Base-by-base conservation (phyloP, 2,113 vertebrate genomes). In the Phylloscopus trochiloides region DNA sequence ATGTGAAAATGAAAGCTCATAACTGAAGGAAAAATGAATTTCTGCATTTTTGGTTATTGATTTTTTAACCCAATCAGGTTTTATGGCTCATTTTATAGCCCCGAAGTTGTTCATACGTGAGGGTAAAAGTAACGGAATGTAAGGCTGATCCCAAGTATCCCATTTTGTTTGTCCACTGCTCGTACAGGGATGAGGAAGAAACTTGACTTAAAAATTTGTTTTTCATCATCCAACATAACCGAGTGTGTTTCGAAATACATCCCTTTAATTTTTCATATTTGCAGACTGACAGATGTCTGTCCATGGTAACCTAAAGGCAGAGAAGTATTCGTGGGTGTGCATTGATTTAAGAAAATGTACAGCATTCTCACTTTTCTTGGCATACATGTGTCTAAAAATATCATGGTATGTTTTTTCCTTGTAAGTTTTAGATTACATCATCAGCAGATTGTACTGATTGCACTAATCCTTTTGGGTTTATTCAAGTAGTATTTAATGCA, bases 1-100 rank as follows among this genome's bases (percentile, higher is more conserved):
- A 4, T 3, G 2, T 7, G 9, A n/a, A 76, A 77, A 74, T 2
- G 8, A 34, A 74, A 47, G 8, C 14, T 34, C 7, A 0, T 16
- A n/a, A 32, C 1, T 14, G 26, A 90, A 76, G 21, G 5, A 45
- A 62, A 57, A 43, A 16, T 25, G 0, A 9, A 68, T 55, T 72
- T 28, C 8, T n/a, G 2, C 1, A 2, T 1, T 12, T 55, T 7
- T 5, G 12, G 3, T 12, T 26, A 2, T 15, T 28, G 1, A 1
- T 24, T 17, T 38, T 43, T 26, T 16, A 32, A 38, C 28, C 34
- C 1, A 0, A 7, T 61, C 14, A 47, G 26, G 14, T 63, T 78
- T 89, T 42, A 16, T 15, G 29, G 31, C 22, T 73, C 9, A 5
- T 51, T 92, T 47, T 71, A 13, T 17, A 61, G 40, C 31, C 6